Evolutionary conservation across 2,888 invertebrate genomes (phyloP), one percentile per base, ranked within the genome.

Genomic region (Lasioglossum leucozonium): DNA sequence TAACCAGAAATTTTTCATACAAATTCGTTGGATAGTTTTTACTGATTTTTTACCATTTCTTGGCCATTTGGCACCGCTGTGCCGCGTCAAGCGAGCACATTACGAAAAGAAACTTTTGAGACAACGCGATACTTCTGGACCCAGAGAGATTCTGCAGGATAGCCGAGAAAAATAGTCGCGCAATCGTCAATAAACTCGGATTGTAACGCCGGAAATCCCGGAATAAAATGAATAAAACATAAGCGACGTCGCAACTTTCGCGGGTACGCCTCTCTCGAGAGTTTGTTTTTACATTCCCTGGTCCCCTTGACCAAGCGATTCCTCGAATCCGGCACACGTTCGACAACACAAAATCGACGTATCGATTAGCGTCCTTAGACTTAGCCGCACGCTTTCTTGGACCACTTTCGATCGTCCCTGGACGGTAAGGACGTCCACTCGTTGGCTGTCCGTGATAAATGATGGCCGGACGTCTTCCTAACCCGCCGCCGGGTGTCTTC

Each of bases 321-420:
- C 82, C 58, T 47, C 72, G 37, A 69, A 79, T 69, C 75, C 16
- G 69, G 51, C 1, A 67, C 37, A 22, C 34, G 65, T 8, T 4
- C 65, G 34, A 34, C 40, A 4, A 26, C 65, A 42, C 8, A 30
- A 72, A n/a, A 37, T 69, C 30, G 55, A 74, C 18, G 18, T 37
- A 71, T 22, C 16, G 72, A 82, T 87, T 77, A 77, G 75, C 67
- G 37, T 72, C 69, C 79, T 84, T 79, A 62, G 30, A 16, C 62
- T 67, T 40, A 44, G 18, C 22, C 30, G 26, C 22, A 67, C 40
- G 22, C 69, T 42, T 58, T 84, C 78, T 77, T 42, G 34, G 74
- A 73, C 73, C 75, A 88, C 81, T 92, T 93, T 92, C 92, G 90
- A 84, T 81, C 83, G 92, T 87, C 93, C 93, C 88, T 93, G 93